Evolutionary conservation across 2,888 invertebrate genomes (phyloP).

Genomic region (Merodon equestris): DNA sequence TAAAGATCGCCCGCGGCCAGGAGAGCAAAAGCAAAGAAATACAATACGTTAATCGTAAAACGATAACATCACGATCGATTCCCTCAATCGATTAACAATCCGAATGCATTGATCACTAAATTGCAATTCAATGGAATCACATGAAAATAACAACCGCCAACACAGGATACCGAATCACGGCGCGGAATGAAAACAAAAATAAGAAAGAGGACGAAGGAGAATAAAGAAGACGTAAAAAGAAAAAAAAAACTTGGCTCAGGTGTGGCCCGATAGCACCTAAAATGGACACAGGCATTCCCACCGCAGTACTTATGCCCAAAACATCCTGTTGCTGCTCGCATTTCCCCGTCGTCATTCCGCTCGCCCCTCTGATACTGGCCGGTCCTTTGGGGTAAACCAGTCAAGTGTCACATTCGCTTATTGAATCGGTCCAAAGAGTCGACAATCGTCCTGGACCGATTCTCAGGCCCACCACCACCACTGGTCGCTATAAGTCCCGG

Average conservation of each 20-base stretch:
- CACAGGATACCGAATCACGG: too few relatives aligned
- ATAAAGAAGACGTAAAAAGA: background rate
- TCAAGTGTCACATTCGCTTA: constrained; percentile 66
- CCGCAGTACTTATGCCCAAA: constrained; percentile 44
- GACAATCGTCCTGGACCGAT: constrained; percentile 31
- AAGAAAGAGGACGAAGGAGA: background rate
- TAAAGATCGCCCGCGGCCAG: constrained; percentile 57
- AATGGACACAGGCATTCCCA: constrained; percentile 67
- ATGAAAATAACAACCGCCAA: constrained; percentile 32
- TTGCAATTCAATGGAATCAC: constrained; percentile 58
- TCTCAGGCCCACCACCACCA: constrained; percentile 58
- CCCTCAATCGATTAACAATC: constrained; percentile 65
- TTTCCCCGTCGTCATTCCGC: too few relatives aligned
- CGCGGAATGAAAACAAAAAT: constrained; percentile 4
- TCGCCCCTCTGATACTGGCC: constrained; percentile 1
- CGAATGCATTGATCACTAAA: constrained; percentile 65
- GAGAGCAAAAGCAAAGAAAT: background rate
- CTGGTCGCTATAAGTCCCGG: constrained; percentile 45
- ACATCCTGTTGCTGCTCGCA: constrained; percentile 57
- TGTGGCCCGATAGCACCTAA: constrained; percentile 68
- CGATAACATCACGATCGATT: constrained; percentile 65
- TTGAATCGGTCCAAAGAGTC: constrained; percentile 56
- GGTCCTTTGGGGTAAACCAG: constrained; percentile 61
- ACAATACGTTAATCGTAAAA: constrained; percentile 45
- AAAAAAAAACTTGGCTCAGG: constrained; percentile 51